Conservation (phyloP, 2,113 vertebrate genomes). For the Aspidoscelis tigris region DNA sequence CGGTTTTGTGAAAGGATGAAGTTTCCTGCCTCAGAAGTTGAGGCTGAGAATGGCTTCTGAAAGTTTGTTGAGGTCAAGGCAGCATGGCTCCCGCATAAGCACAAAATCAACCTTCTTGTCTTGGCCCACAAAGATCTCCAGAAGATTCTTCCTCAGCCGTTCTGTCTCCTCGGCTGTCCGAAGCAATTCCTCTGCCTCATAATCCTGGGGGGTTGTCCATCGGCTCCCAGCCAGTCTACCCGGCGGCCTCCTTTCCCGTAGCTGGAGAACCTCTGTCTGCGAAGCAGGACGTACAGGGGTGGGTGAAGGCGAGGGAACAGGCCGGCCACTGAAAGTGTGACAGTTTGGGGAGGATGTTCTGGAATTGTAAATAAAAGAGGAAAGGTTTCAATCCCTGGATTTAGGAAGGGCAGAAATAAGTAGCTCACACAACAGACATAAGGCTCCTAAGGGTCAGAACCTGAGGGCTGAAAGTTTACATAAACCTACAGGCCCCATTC, state of each 20-base stretch:
- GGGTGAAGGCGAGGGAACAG: accelerated
- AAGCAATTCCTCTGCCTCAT: neutral
- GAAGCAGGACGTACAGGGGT: neutral
- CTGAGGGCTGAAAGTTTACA: too few relatives aligned
- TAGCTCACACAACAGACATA: neutral
- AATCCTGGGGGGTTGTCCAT: constrained; percentile 37
- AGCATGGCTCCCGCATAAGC: constrained; percentile 76
- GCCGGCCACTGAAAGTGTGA: constrained; percentile 2
- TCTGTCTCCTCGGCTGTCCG: constrained; percentile 68
- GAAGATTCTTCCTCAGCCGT: constrained; percentile 74
- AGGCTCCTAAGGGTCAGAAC: neutral
- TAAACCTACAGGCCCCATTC: too few relatives aligned
- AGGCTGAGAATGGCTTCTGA: constrained; percentile 80
- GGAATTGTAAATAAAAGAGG: neutral
- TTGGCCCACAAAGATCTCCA: constrained; percentile 83
- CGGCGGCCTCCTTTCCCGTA: constrained; percentile 27
- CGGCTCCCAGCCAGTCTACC: constrained; percentile 32
- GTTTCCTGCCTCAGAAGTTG: constrained; percentile 60
- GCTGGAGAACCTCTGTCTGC: constrained; percentile 28
- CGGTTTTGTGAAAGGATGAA: neutral
- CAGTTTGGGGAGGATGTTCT: neutral
- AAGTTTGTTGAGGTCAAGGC: constrained; percentile 82
- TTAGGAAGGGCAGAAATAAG: neutral
- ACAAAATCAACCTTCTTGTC: constrained; percentile 81
- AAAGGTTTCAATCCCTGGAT: neutral